Evolutionary conservation across 2,113 vertebrate species (phyloP), one percentile per base, ranked within the genome.

Genomic region (Gobio gobio): DNA sequence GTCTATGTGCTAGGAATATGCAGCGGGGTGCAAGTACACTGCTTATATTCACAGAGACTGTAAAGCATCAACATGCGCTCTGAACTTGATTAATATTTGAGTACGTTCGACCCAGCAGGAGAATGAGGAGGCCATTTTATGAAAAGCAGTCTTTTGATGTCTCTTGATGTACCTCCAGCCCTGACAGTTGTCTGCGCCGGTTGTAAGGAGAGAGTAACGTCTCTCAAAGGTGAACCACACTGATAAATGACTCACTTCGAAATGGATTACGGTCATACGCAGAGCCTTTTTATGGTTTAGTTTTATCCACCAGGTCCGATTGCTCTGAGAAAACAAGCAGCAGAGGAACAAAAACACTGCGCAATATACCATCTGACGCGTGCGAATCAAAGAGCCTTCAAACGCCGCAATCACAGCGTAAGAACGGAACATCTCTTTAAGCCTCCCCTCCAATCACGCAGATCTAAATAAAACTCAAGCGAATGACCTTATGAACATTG

Each of bases 1-100:
- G 5, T 45, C 75, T 72, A 54, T 85, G 82, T 18, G 24, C 18
- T 36, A 89, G 85, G 87, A 90, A 91, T 91, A 89, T 76, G 82
- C 80, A 90, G 75, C 74, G 85, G 63, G 51, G 40, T 4, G 66
- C 74, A 85, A 79, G 66, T 74, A 81, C 54, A 83, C 12, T 40
- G 75, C 77, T 73, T 68, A 33, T 36, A 74, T 85, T 83, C 89
- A 81, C 66, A 36, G 78, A 63, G 64, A 63, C 54, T 33, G 45
- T 82, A 78, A 70, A 85, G 83, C 76, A 82, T 84, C 33, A 81
- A 75, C 84, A 84, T 73, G 64, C 63, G 14, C 70, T 63, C 54
- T 51, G 8, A 74, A 86, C 51, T 24, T n/a, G 72, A 82, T 87
- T 85, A 84, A 85, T 87, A 87, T 90, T 87, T 82, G 33, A 88